Conservation (phyloP, 2,113 vertebrate species). For the Panthera uncia region DNA sequence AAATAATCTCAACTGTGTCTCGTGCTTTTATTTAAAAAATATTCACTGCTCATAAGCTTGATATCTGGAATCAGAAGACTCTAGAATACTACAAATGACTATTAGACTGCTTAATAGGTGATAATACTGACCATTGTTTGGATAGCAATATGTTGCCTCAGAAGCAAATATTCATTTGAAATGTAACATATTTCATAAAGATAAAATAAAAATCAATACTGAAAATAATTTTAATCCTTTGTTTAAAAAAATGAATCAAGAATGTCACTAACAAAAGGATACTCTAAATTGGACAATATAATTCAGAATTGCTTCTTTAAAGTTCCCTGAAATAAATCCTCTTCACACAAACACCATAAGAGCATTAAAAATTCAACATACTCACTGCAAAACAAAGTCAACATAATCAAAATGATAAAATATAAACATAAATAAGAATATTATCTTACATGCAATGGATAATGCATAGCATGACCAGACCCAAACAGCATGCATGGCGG, state of each 20-base stretch:
- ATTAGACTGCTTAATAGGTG: not conserved
- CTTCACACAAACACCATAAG: not conserved
- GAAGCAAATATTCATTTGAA: constrained; percentile 24
- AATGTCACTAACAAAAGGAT: not conserved
- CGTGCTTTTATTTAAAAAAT: not conserved
- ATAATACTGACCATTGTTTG: not conserved
- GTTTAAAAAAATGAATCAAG: not conserved
- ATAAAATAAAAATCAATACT: not conserved
- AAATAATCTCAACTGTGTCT: not conserved
- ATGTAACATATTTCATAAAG: not conserved
- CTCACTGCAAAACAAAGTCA: constrained; percentile 39
- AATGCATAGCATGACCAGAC: constrained; percentile 86
- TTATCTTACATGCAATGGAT: constrained; percentile 88
- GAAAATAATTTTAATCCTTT: not conserved
- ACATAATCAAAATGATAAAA: constrained; percentile 68
- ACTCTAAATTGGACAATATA: not conserved
- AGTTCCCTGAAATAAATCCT: not conserved
- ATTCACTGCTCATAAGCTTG: not conserved
- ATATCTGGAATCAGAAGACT: not conserved
- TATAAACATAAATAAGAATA: constrained; percentile 70
- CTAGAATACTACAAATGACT: not conserved
- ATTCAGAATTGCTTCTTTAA: not conserved
- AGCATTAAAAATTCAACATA: constrained; percentile 41
- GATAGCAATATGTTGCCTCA: not conserved
- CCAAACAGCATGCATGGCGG: constrained; percentile 88